Percentiles rank a stretch among this genome's conserved stretches.
phyloP scores from a whole-genome alignment of 2,113 vertebrate genomes.

The Ammospiza nelsoni region DNA sequence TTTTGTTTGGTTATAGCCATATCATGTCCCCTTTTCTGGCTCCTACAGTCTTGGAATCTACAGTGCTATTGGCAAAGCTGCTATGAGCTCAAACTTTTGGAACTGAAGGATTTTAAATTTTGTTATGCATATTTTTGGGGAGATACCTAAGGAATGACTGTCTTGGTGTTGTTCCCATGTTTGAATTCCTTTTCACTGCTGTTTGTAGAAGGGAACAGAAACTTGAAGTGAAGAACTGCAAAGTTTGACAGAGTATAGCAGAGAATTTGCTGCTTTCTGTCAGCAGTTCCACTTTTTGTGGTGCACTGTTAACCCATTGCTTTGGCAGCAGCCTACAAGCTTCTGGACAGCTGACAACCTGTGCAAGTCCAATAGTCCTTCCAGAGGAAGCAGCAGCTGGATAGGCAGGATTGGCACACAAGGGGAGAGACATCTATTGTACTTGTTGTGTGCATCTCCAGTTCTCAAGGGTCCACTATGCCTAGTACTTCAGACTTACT shows the following conservation, averaged over 20 bases:
- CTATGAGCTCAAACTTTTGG: neutral
- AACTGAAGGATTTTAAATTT: neutral
- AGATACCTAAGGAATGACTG: neutral
- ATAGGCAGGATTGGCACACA: neutral
- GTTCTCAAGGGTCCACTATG: neutral
- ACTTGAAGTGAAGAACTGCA: neutral
- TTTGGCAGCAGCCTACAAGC: neutral
- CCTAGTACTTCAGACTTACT: neutral
- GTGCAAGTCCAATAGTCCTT: neutral
- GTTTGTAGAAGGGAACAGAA: neutral
- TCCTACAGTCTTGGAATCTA: neutral
- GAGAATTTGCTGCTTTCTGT: neutral
- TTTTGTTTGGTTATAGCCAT: neutral
- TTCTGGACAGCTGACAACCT: neutral
- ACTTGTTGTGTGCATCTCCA: neutral
- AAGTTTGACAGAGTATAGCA: neutral
- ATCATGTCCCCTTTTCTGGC: neutral
- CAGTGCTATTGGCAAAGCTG: neutral
- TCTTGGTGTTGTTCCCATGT: neutral
- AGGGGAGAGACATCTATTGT: neutral
- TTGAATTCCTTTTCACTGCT: neutral
- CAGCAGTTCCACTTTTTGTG: neutral
- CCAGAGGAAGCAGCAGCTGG: neutral
- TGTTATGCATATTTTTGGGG: neutral
- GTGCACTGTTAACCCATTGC: rapidly evolving